Conservation (phyloP, 1,140 invertebrate genomes). For the Dreissena rostriformis region DNA sequence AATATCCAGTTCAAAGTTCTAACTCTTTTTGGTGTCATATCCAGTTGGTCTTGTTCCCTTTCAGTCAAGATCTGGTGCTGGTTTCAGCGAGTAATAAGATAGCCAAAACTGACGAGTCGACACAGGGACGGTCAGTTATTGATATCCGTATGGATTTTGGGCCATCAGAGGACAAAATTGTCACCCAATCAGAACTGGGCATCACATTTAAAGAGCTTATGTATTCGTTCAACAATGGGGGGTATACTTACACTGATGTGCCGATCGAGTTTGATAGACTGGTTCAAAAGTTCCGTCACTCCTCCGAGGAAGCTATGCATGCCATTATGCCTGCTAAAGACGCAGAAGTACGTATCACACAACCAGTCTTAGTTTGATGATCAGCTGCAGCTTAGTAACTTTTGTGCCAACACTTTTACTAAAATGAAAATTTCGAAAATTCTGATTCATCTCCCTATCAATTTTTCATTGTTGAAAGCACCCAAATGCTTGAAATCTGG, state of each 20-base stretch:
- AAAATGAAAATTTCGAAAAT: too few relatives aligned
- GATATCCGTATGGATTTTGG: conserved; percentile 24
- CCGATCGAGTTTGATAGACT: conserved; percentile 14
- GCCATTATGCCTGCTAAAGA: neutral
- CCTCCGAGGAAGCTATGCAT: neutral
- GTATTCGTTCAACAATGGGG: neutral
- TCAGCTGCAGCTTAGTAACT: neutral
- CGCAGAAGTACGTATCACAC: too few relatives aligned
- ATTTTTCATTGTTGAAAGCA: too few relatives aligned
- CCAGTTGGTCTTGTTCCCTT: neutral
- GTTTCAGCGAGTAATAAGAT: neutral
- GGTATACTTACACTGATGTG: neutral
- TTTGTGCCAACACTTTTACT: neutral
- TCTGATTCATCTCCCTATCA: too few relatives aligned
- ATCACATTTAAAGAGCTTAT: neutral
- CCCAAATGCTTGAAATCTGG: too few relatives aligned
- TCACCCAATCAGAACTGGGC: neutral
- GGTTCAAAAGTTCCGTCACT: neutral
- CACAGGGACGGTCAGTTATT: conserved; percentile 4
- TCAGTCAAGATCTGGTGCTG: conserved; percentile 21
- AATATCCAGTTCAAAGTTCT: too few relatives aligned
- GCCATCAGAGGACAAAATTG: neutral
- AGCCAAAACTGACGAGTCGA: neutral
- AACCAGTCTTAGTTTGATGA: neutral
- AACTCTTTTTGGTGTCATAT: too few relatives aligned